Evolutionary conservation across 2,113 vertebrate genomes (phyloP).

Genomic region (Lucifuga dentata): DNA sequence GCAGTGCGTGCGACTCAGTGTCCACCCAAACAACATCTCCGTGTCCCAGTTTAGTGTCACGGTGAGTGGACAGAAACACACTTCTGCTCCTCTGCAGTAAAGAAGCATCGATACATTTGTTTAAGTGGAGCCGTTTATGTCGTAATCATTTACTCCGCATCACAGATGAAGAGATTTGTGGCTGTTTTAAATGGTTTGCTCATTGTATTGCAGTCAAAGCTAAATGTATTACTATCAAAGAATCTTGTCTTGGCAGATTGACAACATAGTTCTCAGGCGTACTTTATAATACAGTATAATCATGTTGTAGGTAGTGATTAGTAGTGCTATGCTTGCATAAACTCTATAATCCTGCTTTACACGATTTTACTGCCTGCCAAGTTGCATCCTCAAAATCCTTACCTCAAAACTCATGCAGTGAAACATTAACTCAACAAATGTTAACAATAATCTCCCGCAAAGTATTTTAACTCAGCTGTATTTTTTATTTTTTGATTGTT

Average conservation of each 20-base stretch:
- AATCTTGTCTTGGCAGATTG: slow-evolving; percentile 57
- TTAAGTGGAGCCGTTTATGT: slow-evolving; percentile 37
- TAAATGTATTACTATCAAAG: slow-evolving; percentile 44
- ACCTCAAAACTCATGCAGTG: slow-evolving; percentile 46
- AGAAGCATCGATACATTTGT: slow-evolving; percentile 19
- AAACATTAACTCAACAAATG: slow-evolving; percentile 42
- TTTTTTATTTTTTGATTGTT: slow-evolving; percentile 51
- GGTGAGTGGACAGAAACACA: slow-evolving; percentile 83
- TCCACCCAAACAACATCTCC: slow-evolving; percentile 98
- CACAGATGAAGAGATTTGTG: too few relatives aligned
- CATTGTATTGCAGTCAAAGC: slow-evolving; percentile 24
- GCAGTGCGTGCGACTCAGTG: slow-evolving; percentile 95
- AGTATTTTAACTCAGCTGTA: slow-evolving; percentile 51
- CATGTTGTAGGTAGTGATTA: slow-evolving; percentile 59
- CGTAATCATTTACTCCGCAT: too few relatives aligned
- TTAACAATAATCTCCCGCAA: slow-evolving; percentile 52
- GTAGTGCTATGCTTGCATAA: slow-evolving; percentile 52
- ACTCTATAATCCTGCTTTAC: slow-evolving; percentile 58
- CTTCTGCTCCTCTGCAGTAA: background rate
- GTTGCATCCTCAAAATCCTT: slow-evolving; percentile 57
- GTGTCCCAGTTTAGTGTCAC: slow-evolving; percentile 97
- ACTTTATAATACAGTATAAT: slow-evolving; percentile 57
- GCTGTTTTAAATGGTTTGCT: too few relatives aligned
- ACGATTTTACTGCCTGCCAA: slow-evolving; percentile 63
- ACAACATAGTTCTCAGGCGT: slow-evolving; percentile 58